Percentiles rank a stretch among this genome's conserved stretches.
Evolutionary conservation across 2,888 invertebrate genomes (phyloP).

Genomic region (Tipula confusa): DNA sequence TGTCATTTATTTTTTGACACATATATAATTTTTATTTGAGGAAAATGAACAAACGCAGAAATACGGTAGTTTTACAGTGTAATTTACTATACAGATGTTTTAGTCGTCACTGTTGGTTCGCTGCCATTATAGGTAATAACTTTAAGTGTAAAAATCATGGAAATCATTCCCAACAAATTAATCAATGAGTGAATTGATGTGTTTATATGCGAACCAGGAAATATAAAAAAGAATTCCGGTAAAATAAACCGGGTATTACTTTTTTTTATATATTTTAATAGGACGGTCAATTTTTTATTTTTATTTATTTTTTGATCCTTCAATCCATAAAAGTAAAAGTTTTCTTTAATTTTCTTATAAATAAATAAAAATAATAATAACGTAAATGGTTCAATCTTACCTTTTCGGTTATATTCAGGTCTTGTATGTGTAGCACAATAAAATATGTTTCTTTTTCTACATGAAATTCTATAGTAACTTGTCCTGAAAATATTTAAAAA

Average conservation of each 20-base stretch:
- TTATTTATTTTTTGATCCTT: no score
- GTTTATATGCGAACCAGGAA: no score
- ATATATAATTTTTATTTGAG: no score
- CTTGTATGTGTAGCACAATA: slow-evolving; percentile 79
- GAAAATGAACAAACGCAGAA: no score
- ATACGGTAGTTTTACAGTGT: no score
- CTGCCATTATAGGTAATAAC: no score
- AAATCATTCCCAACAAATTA: no score
- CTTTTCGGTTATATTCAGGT: slow-evolving; percentile 80
- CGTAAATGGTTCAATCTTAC: slow-evolving; percentile 44
- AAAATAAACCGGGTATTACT: not conserved
- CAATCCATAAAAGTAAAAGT: not conserved
- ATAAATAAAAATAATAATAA: not conserved
- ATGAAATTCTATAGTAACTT: slow-evolving; percentile 80
- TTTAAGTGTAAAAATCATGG: no score
- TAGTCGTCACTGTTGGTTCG: no score
- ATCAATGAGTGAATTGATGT: no score
- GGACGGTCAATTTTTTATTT: not conserved
- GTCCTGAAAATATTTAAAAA: slow-evolving; percentile 54
- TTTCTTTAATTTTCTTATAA: not conserved
- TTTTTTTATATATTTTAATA: not conserved
- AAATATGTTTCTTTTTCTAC: slow-evolving; percentile 77
- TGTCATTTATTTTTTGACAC: no score
- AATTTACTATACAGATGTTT: no score
- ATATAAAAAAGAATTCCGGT: not conserved